Conservation (phyloP, 2,113 vertebrate species). For the Oncorhynchus tshawytscha region DNA sequence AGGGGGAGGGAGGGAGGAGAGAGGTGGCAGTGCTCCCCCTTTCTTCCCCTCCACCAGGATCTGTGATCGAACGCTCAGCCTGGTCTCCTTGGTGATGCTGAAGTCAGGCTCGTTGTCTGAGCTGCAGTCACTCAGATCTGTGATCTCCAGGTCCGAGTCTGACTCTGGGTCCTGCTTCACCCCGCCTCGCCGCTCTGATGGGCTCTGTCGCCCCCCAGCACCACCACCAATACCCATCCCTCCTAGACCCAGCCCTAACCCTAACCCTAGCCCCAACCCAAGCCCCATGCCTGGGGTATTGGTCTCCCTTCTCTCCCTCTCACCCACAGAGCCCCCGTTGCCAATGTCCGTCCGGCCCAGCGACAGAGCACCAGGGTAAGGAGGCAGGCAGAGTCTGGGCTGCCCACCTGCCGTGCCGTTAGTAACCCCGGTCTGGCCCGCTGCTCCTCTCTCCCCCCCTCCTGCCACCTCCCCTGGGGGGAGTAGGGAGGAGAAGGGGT, state of each 20-base stretch:
- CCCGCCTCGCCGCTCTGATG: conserved; percentile 72
- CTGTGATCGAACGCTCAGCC: conserved; percentile 58
- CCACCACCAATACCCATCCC: conserved; percentile 53
- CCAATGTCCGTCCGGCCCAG: conserved; percentile 69
- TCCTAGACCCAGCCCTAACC: conserved; percentile 45
- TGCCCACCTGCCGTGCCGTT: conserved; percentile 67
- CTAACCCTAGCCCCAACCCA: conserved; percentile 62
- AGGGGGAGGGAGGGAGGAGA: conserved; percentile 67
- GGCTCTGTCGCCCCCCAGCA: conserved; percentile 67
- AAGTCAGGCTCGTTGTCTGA: conserved; percentile 85
- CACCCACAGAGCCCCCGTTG: conserved; percentile 45
- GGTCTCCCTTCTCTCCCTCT: conserved; percentile 61
- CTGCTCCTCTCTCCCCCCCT: conserved; percentile 59
- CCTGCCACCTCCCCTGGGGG: conserved; percentile 65
- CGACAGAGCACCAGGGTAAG: conserved; percentile 63
- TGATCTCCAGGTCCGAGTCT: conserved; percentile 90
- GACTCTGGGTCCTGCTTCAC: conserved; percentile 84
- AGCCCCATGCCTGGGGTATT: conserved; percentile 47
- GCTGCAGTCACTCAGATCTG: conserved; percentile 89
- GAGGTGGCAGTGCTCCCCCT: conserved; percentile 54
- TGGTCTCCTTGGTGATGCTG: conserved; percentile 58
- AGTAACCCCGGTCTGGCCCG: conserved; percentile 66
- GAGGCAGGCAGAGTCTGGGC: conserved; percentile 65
- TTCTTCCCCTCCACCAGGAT: conserved; percentile 61
- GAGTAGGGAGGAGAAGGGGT: conserved; percentile 76